These are phyloP conservation scores for Radopholus similis DNA, from an alignment of 1,140 invertebrate species.

Conservation along the genomic window DNA sequence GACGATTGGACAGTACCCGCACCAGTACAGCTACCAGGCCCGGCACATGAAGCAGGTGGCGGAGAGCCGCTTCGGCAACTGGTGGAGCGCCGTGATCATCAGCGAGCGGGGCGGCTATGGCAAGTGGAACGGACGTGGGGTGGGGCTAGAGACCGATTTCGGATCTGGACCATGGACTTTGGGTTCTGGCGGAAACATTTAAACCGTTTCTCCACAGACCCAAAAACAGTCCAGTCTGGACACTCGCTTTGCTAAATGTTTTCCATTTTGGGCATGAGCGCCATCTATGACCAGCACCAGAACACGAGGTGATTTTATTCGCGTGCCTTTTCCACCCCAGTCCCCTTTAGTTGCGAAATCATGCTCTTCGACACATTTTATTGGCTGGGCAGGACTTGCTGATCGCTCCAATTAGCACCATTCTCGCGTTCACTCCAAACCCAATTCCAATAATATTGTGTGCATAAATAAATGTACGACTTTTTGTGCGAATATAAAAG, in stretches of 20 bases:
- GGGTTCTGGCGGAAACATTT: too few species aligned
- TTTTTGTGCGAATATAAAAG: not conserved
- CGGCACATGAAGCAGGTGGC: slow-evolving; percentile 60
- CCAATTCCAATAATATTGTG: not conserved
- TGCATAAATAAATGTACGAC: not conserved
- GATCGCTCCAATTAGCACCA: too few species aligned
- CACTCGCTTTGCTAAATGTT: too few species aligned
- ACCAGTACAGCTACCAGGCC: slow-evolving; percentile 60
- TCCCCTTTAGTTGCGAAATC: slow-evolving; percentile 53
- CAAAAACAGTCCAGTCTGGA: too few species aligned
- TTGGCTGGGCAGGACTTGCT: slow-evolving; percentile 59
- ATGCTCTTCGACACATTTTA: slow-evolving; percentile 59
- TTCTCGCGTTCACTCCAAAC: too few species aligned
- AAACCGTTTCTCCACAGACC: too few species aligned
- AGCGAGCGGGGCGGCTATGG: slow-evolving; percentile 58
- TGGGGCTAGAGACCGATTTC: too few species aligned
- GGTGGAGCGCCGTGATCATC: slow-evolving; percentile 59
- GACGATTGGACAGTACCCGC: slow-evolving; percentile 56
- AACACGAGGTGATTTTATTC: slow-evolving; percentile 53
- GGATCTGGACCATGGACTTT: too few species aligned
- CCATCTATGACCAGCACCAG: slow-evolving; percentile 57
- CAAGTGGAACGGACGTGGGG: too few species aligned
- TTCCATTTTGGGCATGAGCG: slow-evolving; percentile 28
- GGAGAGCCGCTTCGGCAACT: slow-evolving; percentile 57
- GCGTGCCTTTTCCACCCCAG: not conserved